phyloP scores from a whole-genome alignment of 1,140 invertebrate genomes.

The Drosophila virilis region DNA sequence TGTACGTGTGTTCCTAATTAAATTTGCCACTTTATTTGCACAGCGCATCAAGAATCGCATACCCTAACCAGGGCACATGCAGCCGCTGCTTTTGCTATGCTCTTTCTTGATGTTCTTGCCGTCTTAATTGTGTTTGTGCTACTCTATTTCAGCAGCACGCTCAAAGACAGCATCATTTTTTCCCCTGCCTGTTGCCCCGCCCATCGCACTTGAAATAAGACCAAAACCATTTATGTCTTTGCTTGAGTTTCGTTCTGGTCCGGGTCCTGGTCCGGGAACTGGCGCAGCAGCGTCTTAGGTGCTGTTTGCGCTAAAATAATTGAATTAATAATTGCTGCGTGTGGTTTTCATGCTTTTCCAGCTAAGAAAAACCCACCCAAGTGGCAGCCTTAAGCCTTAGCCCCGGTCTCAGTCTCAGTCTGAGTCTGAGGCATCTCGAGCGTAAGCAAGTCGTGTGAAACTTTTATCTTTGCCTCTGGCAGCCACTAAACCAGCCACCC shows the following conservation, averaged over 20 bases:
- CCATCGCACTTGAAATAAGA: conserved; percentile 47
- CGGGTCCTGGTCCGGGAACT: conserved; percentile 4
- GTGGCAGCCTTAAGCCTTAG: conserved; percentile 22
- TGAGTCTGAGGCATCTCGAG: conserved; percentile 33
- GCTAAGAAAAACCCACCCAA: conserved; percentile 70
- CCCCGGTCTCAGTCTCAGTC: conserved; percentile 18
- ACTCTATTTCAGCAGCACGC: conserved; percentile 71
- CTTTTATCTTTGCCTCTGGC: conserved; percentile 70
- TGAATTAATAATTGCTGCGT: conserved; percentile 84
- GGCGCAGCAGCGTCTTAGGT: conserved; percentile 63
- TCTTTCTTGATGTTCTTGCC: conserved; percentile 25
- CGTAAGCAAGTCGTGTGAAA: conserved; percentile 69
- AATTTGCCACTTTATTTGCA: conserved; percentile 79
- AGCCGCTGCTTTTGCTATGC: conserved; percentile 37
- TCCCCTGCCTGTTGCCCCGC: not conserved
- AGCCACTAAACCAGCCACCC: conserved; percentile 11
- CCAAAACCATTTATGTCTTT: conserved; percentile 69
- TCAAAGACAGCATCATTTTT: conserved; percentile 45
- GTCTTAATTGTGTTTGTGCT: conserved; percentile 81
- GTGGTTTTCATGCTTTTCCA: conserved; percentile 84
- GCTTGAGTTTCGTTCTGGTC: conserved; percentile 38
- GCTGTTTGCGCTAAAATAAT: conserved; percentile 83
- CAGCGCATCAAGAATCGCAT: conserved; percentile 30
- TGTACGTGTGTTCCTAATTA: conserved; percentile 60
- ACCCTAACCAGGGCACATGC: not conserved